Conservation (phyloP, 2,888 invertebrate genomes). For the Drosophila formosana region DNA sequence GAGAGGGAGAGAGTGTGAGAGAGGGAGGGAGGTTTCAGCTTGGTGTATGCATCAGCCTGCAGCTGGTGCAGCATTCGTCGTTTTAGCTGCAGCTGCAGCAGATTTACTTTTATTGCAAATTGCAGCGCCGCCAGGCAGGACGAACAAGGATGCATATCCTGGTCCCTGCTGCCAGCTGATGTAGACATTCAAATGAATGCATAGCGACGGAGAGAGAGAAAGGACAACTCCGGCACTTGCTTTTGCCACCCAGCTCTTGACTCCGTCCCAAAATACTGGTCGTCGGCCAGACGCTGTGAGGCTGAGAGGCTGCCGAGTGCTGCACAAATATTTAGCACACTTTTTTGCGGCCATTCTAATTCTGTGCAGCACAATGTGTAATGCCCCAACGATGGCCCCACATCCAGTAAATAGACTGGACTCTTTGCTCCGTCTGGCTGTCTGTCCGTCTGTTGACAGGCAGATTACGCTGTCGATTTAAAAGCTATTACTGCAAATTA, state of each 20-base stretch:
- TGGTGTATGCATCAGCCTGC: slow-evolving; percentile 15
- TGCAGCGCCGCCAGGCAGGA: slow-evolving; percentile 55
- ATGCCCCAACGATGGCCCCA: not conserved
- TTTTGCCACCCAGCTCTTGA: not conserved
- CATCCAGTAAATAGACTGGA: not conserved
- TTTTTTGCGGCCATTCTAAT: not conserved
- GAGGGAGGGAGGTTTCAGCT: not conserved
- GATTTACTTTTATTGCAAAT: slow-evolving; percentile 78
- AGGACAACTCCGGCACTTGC: slow-evolving; percentile 23
- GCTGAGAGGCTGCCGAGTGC: slow-evolving; percentile 19
- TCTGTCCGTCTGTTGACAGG: not conserved
- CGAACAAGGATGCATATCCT: slow-evolving; percentile 40
- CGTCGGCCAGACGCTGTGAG: slow-evolving; percentile 11
- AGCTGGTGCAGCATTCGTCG: slow-evolving; percentile 17
- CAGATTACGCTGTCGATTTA: not conserved
- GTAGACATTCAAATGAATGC: slow-evolving; percentile 77
- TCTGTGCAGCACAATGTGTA: not conserved
- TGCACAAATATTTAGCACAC: slow-evolving; percentile 41
- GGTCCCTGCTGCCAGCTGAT: slow-evolving; percentile 44
- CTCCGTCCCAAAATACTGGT: slow-evolving; percentile 20
- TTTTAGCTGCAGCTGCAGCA: slow-evolving; percentile 50
- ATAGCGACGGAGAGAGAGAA: slow-evolving; percentile 15
- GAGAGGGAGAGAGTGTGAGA: not conserved
- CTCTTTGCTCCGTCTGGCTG: not conserved
- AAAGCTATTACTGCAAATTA: too few relatives aligned